Base-by-base conservation (phyloP, 2,113 vertebrate species). In the Montifringilla adamsi region DNA sequence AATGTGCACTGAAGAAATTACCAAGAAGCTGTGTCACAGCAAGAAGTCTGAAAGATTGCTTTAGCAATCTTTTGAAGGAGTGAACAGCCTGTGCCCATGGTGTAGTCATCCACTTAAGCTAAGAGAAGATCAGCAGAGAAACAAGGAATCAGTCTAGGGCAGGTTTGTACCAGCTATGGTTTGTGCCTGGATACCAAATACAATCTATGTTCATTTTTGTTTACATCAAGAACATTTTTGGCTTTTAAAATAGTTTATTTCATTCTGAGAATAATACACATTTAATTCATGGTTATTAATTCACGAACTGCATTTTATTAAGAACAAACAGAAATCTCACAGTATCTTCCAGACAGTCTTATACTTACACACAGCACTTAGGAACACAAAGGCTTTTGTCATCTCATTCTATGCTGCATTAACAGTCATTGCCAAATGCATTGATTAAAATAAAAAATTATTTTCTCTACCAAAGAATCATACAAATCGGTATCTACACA, bases 321-420 rank as follows among this genome's bases (percentile, higher is more conserved):
- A 72, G 46, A 92, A 77, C 67, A 87, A 83, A 68, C 74, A 86
- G 68, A 79, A 89, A 83, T 64, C 60, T 94, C 82, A 90, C 52
- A 74, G 41, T 87, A 59, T 82, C 19, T 88, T 78, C 43, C 76
- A 91, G 84, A 35, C 81, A 96, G 74, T 79, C 90, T 94, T 96
- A 94, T 80, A 73, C 70, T 67, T 84, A 96, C 21, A 68, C 64
- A 92, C 46, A 90, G 89, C 70, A 91, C 72, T 97, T 87, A 70
- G 56, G 73, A 92, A 91, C 89, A 83, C 44, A 79, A 91, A 92
- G 91, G 87, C 64, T 82, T 93, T 79, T 94, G 85, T 96, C 67
- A 37, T 77, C 53, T 86, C 46, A 55, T 56, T 83, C 69, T 87
- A 28, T 35, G 37, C 67, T 69, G 62, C 67, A 76, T 64, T 76